Evolutionary conservation across 2,797 vertebrate species (phyloP), one percentile per base, ranked within the genome.

Genomic region (Sebastes nivosus): DNA sequence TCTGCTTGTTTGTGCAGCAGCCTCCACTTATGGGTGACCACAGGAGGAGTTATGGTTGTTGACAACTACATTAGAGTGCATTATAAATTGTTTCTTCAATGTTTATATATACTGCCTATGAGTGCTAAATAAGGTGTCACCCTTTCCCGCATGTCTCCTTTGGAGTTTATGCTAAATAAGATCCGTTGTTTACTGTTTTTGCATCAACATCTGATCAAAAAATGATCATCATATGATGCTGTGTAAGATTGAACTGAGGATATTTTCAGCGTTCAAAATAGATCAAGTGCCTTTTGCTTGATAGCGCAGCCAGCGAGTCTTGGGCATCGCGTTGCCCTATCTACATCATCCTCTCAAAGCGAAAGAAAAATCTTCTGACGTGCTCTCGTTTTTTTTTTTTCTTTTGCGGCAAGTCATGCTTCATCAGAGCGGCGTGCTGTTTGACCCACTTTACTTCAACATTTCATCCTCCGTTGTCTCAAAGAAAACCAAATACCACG

Each of bases 371-470:
- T 84, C 83, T 83, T 87, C 76, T 84, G 82, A 81, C 73, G 25
- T 61, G 75, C 86, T 89, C 69, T 74, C 22, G 46, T 52, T 18
- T 4, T 3, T 73, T 84, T 72, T 75, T 82, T 68, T 82, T 82
- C 82, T 82, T 69, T 77, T 87, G 73, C 75, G 13, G 88, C 87
- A 83, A 88, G 90, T 94, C 89, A 93, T 93, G 90, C 89, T 93
- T 93, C 88, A 92, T 91, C 91, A 91, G 84, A 90, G 90, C 66
- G 9, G 46, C 20, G n/a, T 75, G 86, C 87, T 80, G 90, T 89
- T 87, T 94, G 93, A 95, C 92, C 93, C 91, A 93, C 92, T 94
- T 95, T 90, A 76, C 81, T 73, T 83, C 82, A 79, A 84, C 77
- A 85, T 87, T 87, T 89, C 77, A 79, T 85, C 79, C 87, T 36